A percentile compares a stretch with the other conserved stretches of the same genome.
phyloP scores from a whole-genome alignment of 2,113 vertebrate genomes.

The Chunga burmeisteri region DNA sequence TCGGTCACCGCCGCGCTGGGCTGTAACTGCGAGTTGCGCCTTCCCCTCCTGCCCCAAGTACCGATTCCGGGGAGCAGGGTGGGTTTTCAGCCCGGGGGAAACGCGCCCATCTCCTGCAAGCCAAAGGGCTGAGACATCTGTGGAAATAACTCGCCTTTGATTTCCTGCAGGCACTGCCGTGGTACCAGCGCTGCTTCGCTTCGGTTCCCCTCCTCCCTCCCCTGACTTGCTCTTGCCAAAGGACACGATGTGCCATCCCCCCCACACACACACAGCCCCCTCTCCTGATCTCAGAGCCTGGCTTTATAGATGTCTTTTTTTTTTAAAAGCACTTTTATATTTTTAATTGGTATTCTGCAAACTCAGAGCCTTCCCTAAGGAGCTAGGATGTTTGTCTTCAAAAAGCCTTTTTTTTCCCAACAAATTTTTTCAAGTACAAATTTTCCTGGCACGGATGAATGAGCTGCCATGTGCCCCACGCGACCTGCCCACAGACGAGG shows the following conservation, averaged over 20 bases:
- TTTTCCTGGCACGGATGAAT: neutral
- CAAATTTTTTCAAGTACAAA: neutral
- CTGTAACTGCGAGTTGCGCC: too few species aligned
- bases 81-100: neutral
- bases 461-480: neutral
- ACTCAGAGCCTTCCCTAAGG: conserved; percentile 9
- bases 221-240: neutral
- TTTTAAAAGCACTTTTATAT: conserved; percentile 1
- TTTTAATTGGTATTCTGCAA: conserved; percentile 56
- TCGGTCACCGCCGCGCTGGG: fast-evolving
- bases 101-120: too few species aligned
- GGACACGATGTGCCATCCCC: neutral
- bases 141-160: neutral
- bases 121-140: neutral
- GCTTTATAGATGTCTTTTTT: neutral
- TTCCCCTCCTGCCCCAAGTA: neutral
- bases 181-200: fast-evolving
- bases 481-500: neutral
- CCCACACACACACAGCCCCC: neutral
- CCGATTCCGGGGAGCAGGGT: neutral
- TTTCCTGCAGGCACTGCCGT: neutral
- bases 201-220: neutral
- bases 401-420: conserved; percentile 6
- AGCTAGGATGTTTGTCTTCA: conserved; percentile 40
- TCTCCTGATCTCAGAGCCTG: neutral